Percentiles rank a stretch among this genome's conserved stretches.
These are phyloP conservation scores for Microcebus lehilahytsara DNA, from an alignment of 2,113 vertebrate species.

Conservation along the genomic window DNA sequence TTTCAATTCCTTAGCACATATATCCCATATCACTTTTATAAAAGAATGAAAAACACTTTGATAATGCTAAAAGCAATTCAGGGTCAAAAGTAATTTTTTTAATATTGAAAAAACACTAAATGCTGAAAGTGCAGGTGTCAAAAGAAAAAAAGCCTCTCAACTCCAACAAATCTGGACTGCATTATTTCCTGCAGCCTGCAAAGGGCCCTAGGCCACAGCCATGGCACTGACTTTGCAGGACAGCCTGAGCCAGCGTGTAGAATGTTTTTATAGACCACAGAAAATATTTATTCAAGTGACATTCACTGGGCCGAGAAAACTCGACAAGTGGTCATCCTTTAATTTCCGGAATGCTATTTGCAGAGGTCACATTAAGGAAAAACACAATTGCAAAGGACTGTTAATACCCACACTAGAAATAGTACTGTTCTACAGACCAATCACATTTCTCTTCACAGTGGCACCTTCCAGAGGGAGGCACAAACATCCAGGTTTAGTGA, in stretches of 20 bases:
- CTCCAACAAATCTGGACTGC: constrained; percentile 61
- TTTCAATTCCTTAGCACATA: no score
- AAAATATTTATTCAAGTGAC: constrained; percentile 69
- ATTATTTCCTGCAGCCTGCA: constrained; percentile 65
- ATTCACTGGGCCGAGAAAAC: constrained; percentile 38
- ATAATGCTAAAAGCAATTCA: background rate
- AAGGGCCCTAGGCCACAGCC: constrained; percentile 65
- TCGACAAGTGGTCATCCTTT: background rate
- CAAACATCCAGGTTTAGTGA: background rate
- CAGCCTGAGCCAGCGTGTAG: constrained; percentile 60
- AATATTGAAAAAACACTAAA: constrained; percentile 67
- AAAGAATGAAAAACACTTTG: background rate
- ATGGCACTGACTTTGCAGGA: constrained; percentile 66
- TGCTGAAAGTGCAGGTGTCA: constrained; percentile 43
- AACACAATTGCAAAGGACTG: background rate
- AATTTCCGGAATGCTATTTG: background rate
- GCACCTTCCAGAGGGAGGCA: background rate
- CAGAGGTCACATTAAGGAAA: background rate
- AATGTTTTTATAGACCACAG: constrained; percentile 68
- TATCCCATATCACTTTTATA: no score
- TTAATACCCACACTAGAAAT: background rate
- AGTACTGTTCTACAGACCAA: background rate
- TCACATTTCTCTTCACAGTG: background rate
- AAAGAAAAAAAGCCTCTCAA: constrained; percentile 48
- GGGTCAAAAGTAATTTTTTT: background rate